Conservation (phyloP, 2,888 invertebrate species). For the Acrobasis suavella region DNA sequence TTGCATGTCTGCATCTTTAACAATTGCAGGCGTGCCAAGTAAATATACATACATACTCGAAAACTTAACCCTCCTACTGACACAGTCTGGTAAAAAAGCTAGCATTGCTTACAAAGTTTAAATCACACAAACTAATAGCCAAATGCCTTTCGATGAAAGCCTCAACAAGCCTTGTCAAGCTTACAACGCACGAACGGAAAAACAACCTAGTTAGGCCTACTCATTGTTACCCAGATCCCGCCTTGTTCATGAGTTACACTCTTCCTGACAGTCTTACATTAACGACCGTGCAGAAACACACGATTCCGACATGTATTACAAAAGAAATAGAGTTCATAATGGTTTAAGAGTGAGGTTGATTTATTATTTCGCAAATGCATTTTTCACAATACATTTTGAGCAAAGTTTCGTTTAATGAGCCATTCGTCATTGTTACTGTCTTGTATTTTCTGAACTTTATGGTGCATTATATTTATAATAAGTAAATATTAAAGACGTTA, state of each 20-base stretch:
- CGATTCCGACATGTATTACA: not conserved
- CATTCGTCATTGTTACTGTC: slow-evolving; percentile 46
- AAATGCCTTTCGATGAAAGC: not conserved
- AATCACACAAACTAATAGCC: not conserved
- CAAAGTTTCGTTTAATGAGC: slow-evolving; percentile 62
- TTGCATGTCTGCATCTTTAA: too few relatives aligned
- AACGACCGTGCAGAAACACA: not conserved
- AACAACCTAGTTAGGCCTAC: slow-evolving; percentile 22
- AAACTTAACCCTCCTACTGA: too few relatives aligned
- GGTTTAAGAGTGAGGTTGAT: slow-evolving; percentile 41
- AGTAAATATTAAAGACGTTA: too few relatives aligned
- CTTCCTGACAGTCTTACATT: slow-evolving; percentile 19
- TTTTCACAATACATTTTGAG: slow-evolving; percentile 52
- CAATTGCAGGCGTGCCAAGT: too few relatives aligned
- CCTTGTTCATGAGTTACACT: slow-evolving; percentile 14
- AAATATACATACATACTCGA: too few relatives aligned
- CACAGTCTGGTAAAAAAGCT: too few relatives aligned
- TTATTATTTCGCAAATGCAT: slow-evolving; percentile 67
- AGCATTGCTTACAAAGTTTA: not conserved
- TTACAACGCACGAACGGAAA: not conserved
- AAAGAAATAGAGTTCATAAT: not conserved
- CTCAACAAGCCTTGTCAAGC: not conserved
- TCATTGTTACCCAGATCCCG: slow-evolving; percentile 13
- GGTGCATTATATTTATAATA: not conserved
- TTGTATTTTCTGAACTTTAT: not conserved